Conservation (phyloP, 2,888 invertebrate species). For the Sepiola atlantica region DNA sequence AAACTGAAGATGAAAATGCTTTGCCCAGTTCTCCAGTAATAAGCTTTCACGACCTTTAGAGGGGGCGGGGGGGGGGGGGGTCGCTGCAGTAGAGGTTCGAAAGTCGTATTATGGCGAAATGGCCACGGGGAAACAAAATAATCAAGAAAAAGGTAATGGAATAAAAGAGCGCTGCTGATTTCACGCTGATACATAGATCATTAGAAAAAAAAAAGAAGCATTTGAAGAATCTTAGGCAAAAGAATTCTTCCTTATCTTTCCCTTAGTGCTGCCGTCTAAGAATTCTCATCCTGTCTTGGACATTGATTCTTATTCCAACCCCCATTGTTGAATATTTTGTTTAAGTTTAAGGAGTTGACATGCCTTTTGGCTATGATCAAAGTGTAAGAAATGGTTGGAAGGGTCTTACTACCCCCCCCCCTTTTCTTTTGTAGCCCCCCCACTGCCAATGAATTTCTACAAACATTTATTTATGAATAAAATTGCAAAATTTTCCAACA, state of each 20-base stretch:
- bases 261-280: not conserved
- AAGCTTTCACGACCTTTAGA: constrained; percentile 2
- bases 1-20: not conserved
- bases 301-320: not conserved
- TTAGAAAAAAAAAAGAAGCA: not conserved
- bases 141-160: too few species aligned
- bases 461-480: too few species aligned
- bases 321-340: not conserved
- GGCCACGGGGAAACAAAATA: not conserved
- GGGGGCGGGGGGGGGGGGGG: not conserved
- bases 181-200: not conserved
- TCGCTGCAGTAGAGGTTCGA: not conserved
- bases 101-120: not conserved
- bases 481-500: too few species aligned
- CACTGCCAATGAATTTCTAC: too few species aligned
- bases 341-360: not conserved
- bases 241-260: not conserved
- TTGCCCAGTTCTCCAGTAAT: not conserved
- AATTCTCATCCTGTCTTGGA: not conserved
- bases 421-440: too few species aligned
- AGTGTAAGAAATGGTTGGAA: too few species aligned
- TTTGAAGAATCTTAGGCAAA: not conserved
- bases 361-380: not conserved
- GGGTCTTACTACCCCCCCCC: too few species aligned
- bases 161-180: not conserved